Percentiles rank a stretch among this genome's conserved stretches.
Evolutionary conservation across 2,888 invertebrate genomes (phyloP).

Genomic region (Agrenia bidenticulata): DNA sequence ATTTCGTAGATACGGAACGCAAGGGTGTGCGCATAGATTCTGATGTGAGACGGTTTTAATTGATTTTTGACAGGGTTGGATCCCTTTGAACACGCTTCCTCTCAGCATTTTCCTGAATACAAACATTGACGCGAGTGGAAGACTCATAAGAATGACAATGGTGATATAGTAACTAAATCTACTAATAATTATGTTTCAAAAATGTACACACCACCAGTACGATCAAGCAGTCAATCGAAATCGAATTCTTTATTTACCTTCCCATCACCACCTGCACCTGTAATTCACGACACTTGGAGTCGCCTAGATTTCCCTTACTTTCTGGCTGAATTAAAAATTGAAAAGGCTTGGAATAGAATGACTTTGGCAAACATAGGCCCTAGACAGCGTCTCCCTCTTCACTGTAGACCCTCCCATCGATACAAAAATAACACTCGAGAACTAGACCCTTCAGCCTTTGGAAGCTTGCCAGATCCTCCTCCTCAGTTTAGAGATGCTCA

Average conservation of each 20-base stretch:
- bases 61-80: conserved; percentile 45
- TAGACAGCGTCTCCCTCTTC: not conserved
- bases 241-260: conserved; percentile 18
- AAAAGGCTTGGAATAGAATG: conserved; percentile 26
- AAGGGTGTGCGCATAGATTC: too few relatives aligned
- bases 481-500: not conserved
- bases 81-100: conserved; percentile 37
- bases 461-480: too few relatives aligned
- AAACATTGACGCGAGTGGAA: conserved; percentile 45
- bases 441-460: not conserved
- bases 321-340: conserved; percentile 33
- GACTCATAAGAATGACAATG: conserved; percentile 8
- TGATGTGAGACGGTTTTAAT: too few relatives aligned
- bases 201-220: conserved; percentile 12
- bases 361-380: conserved; percentile 19
- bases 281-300: conserved; percentile 23
- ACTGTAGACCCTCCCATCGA: too few relatives aligned
- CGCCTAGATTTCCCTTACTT: conserved; percentile 34
- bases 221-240: too few relatives aligned
- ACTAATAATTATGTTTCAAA: conserved; percentile 17
- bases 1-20: too few relatives aligned
- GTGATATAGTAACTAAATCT: conserved; percentile 13
- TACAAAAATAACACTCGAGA: conserved; percentile 1
- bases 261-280: conserved; percentile 33
- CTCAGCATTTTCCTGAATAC: conserved; percentile 48